Percentiles rank a stretch among this genome's conserved stretches.
These are phyloP conservation scores for Scomberomorus guttatus DNA, from an alignment of 2,797 vertebrate species.

Conservation along the genomic window DNA sequence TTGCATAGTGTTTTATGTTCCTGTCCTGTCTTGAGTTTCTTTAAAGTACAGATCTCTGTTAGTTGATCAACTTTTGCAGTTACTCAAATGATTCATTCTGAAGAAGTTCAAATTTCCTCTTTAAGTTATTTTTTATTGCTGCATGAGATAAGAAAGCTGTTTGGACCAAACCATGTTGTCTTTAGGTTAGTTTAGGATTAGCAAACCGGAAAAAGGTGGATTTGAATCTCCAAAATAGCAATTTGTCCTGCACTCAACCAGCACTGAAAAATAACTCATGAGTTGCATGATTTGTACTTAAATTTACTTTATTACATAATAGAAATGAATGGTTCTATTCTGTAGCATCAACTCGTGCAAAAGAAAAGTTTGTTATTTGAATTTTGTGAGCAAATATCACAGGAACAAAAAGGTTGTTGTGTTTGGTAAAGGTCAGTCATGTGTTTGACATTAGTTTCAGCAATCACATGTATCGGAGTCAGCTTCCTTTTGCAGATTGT, in stretches of 20 bases:
- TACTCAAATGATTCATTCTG: not conserved
- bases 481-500: not conserved
- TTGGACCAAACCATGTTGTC: too few species aligned
- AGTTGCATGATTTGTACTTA: not conserved
- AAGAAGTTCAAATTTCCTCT: not conserved
- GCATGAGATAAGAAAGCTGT: not conserved
- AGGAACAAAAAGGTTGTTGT: not conserved
- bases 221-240: not conserved
- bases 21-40: not conserved
- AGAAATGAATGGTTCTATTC: not conserved
- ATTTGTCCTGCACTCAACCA: slow-evolving; percentile 2
- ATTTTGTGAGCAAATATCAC: not conserved
- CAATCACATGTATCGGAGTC: not conserved
- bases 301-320: not conserved
- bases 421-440: not conserved
- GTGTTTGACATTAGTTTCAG: not conserved
- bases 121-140: not conserved
- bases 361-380: not conserved
- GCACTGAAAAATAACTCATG: not conserved
- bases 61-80: too few species aligned
- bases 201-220: not conserved
- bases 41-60: not conserved
- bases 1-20: not conserved
- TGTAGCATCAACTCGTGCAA: not conserved
- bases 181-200: not conserved